Evolutionary conservation across 2,113 vertebrate genomes (phyloP).

Genomic region (Copsychus sechellarum): DNA sequence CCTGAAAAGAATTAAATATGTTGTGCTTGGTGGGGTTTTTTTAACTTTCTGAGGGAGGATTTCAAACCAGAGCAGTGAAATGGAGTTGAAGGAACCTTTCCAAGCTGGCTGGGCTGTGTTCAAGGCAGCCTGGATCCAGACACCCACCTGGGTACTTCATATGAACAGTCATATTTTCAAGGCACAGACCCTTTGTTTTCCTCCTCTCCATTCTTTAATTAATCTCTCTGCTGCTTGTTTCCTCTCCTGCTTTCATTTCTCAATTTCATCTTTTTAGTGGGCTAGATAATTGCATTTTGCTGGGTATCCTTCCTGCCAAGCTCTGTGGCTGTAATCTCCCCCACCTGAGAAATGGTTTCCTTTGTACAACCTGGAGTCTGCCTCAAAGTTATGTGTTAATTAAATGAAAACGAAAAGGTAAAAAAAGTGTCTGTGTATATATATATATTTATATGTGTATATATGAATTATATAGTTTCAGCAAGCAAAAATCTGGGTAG

Average conservation of each 20-base stretch:
- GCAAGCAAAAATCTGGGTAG: not conserved
- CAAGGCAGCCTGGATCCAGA: not conserved
- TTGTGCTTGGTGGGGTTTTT: not conserved
- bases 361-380: not conserved
- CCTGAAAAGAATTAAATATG: not conserved
- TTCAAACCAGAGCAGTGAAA: not conserved
- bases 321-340: not conserved
- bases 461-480: not conserved
- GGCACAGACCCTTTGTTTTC: not conserved
- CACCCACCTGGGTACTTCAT: not conserved
- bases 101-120: not conserved
- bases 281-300: slow-evolving; percentile 51
- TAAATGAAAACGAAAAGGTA: not conserved
- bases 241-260: slow-evolving; percentile 37
- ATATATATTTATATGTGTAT: not conserved
- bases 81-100: not conserved
- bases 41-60: not conserved
- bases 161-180: not conserved
- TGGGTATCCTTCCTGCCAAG: slow-evolving; percentile 37
- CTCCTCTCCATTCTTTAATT: slow-evolving; percentile 1
- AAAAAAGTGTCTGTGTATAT: accelerated
- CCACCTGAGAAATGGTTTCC: slow-evolving; percentile 41
- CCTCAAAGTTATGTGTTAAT: slow-evolving; percentile 6
- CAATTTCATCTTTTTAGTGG: slow-evolving; percentile 36
- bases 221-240: slow-evolving; percentile 27